A percentile compares a stretch with the other conserved stretches of the same genome.
These are phyloP conservation scores for Drosophila ananassae DNA, from an alignment of 1,140 invertebrate species.

Conservation along the genomic window DNA sequence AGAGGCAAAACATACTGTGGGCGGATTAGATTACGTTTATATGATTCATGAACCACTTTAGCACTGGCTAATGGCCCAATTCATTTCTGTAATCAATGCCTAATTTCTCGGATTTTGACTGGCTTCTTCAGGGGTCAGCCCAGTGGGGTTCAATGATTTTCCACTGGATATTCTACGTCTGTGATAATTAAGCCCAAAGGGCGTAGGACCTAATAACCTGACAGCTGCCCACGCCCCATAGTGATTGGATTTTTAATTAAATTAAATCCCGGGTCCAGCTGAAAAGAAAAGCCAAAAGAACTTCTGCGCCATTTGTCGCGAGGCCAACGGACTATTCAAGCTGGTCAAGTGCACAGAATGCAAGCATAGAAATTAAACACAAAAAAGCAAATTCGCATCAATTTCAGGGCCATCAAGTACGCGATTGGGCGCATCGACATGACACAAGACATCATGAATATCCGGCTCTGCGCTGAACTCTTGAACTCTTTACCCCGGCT, in stretches of 20 bases:
- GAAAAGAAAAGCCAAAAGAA: constrained; percentile 24
- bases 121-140: neutral
- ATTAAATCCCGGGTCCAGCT: constrained; percentile 34
- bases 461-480: constrained; percentile 31
- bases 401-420: constrained; percentile 62
- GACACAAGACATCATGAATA: constrained; percentile 15
- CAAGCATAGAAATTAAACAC: constrained; percentile 15
- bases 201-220: constrained; percentile 59
- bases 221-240: constrained; percentile 35
- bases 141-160: constrained; percentile 30
- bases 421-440: constrained; percentile 43
- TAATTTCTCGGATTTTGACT: neutral
- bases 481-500: constrained; percentile 23
- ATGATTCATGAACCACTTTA: constrained; percentile 37
- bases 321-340: constrained; percentile 52
- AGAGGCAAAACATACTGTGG: constrained; percentile 7
- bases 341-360: constrained; percentile 23
- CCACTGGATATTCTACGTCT: neutral
- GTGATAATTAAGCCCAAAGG: constrained; percentile 19
- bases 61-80: constrained; percentile 29
- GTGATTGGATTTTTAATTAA: constrained; percentile 57
- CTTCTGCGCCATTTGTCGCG: constrained; percentile 49
- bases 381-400: constrained; percentile 50
- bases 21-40: neutral
- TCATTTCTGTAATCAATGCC: constrained; percentile 24